Evolutionary conservation across 1,140 invertebrate genomes (phyloP).

Genomic region (Leptinotarsa undecemlineata): DNA sequence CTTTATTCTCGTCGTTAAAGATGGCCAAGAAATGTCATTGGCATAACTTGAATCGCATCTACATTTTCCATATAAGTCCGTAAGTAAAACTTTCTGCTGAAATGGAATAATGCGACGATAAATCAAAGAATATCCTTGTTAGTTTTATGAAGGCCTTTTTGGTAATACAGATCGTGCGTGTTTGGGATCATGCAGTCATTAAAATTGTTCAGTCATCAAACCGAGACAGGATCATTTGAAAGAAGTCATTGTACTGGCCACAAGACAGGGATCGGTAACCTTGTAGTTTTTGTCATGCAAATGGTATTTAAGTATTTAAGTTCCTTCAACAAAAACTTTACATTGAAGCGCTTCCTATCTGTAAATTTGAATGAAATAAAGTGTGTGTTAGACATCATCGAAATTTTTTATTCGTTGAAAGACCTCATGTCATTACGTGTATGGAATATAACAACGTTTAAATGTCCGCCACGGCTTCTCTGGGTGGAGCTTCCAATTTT

Average conservation of each 20-base stretch:
- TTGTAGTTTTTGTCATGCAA: neutral
- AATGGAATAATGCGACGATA: neutral
- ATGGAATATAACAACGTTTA: too few relatives aligned
- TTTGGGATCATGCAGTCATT: neutral
- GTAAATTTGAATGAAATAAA: too few relatives aligned
- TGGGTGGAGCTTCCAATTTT: too few relatives aligned
- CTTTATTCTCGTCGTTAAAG: neutral
- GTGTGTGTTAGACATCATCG: too few relatives aligned
- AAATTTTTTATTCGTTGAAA: too few relatives aligned
- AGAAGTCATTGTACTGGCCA: neutral
- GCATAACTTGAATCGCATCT: neutral
- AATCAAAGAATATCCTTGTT: neutral
- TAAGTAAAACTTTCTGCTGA: neutral
- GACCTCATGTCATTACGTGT: too few relatives aligned
- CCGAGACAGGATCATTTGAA: neutral
- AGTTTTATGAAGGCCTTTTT: neutral
- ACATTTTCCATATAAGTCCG: neutral
- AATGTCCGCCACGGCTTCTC: too few relatives aligned
- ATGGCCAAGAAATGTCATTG: neutral
- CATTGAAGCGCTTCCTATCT: too few relatives aligned
- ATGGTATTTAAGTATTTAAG: neutral
- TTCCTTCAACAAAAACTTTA: neutral
- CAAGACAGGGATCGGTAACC: neutral
- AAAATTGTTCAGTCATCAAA: constrained; percentile 4
- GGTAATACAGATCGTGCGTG: neutral